Evolutionary conservation across 2,797 vertebrate genomes (phyloP), one percentile per base, ranked within the genome.

Genomic region (Graptemys geographica): DNA sequence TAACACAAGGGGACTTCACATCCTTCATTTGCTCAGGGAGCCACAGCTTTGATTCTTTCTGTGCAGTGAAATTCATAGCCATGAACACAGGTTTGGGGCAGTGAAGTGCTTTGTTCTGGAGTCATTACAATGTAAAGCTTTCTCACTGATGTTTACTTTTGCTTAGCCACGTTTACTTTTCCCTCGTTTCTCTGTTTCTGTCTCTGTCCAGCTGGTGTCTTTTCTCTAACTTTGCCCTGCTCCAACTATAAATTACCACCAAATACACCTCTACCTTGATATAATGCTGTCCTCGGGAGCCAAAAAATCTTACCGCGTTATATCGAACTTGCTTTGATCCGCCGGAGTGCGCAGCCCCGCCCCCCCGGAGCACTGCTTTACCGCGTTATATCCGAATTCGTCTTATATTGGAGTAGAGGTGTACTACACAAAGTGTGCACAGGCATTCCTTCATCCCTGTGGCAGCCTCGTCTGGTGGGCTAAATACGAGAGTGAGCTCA

Each of bases 401-500:
- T 8, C 44, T 44, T 44, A 44, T 44, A 44, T 44, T 2, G 44
- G 44, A 8, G 44, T 44, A 44, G 44, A 44, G 44, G 44, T 44
- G 44, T 44, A 1, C 79, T 83, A 25, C 44, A 27, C 8, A 82
- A 79, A 89, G 31, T 18, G 57, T 12, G 51, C 53, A 82, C 83
- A 95, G 87, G 3, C 6, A 11, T 83, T 90, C 69, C 41, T 84
- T 92, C 16, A 83, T 3, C 69, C 23, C 11, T 28, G 10, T 52
- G 33, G 25, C 21, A 90, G 47, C 13, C 65, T 59, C 27, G 0
- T 1, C 3, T 8, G 41, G 19, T 78, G 81, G 5, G 31, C 4
- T 83, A 84, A 91, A 81, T 55, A 91, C 0, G 80, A 82, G n/a
- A 57, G 51, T 78, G 44, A 91, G 69, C 81, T 55, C 9, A 83